Conservation (phyloP, 2,797 vertebrate genomes). For the Melanotaenia maccullochi region DNA sequence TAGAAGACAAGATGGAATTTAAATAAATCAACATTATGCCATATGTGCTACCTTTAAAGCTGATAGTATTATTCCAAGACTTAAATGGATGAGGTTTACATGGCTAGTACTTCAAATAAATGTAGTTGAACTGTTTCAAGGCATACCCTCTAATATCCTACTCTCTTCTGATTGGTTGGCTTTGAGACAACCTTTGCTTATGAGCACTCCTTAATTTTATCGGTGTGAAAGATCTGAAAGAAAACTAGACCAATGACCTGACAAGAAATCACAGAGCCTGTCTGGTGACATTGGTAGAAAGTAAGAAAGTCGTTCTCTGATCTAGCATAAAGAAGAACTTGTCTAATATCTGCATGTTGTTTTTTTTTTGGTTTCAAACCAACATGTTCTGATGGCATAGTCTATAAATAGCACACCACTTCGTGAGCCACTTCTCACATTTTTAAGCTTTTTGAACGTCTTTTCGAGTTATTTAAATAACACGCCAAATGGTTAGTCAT, state of each 20-base stretch:
- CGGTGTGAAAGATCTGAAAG: not conserved
- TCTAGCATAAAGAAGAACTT: not conserved
- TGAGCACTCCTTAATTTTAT: not conserved
- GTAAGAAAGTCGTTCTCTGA: not conserved
- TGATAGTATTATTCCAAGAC: not conserved
- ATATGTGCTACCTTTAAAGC: not conserved
- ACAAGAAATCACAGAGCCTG: not conserved
- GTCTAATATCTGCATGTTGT: not conserved
- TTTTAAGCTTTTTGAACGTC: not conserved
- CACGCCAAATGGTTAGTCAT: not conserved
- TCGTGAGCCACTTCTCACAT: not conserved
- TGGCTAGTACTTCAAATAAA: not conserved
- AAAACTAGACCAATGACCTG: not conserved
- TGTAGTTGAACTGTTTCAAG: not conserved
- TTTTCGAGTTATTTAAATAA: not conserved
- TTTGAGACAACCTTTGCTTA: not conserved
- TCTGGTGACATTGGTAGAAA: not conserved
- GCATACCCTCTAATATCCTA: too few species aligned
- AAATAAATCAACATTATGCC: not conserved
- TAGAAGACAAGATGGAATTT: slow-evolving; percentile 60
- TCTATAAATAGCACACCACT: not conserved
- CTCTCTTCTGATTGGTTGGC: not conserved
- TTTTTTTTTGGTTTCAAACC: not conserved
- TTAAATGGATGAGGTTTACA: not conserved
- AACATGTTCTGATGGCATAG: not conserved